phyloP scores from a whole-genome alignment of 2,888 invertebrate species.

The Cosmia trapezina region DNA sequence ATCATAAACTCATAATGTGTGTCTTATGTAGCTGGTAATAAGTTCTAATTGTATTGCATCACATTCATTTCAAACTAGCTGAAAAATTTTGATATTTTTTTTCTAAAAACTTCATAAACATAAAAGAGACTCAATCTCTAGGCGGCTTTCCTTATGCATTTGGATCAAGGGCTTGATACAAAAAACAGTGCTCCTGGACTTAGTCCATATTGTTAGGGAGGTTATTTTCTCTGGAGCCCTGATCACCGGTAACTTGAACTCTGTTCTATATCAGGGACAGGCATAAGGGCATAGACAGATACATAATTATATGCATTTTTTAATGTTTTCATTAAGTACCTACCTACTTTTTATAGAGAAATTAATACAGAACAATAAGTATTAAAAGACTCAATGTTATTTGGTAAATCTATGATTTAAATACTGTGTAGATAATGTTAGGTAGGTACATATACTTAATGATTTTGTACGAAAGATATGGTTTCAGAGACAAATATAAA shows the following conservation, averaged over 20 bases:
- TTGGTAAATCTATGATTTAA: background rate
- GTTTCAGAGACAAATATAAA: background rate
- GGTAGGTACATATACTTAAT: background rate
- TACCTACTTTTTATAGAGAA: background rate
- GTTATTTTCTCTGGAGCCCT: background rate
- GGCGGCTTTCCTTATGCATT: background rate
- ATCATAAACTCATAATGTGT: slow-evolving; percentile 23
- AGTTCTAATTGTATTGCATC: slow-evolving; percentile 34
- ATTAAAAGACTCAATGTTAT: background rate
- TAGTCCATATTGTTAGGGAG: background rate
- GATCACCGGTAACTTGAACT: too few species aligned
- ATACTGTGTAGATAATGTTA: background rate
- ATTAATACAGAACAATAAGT: background rate
- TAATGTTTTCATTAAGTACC: background rate
- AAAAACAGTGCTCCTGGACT: background rate
- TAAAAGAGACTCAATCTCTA: too few species aligned
- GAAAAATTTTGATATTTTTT: too few species aligned
- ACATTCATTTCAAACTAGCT: background rate
- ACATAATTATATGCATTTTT: too few species aligned
- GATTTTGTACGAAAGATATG: background rate
- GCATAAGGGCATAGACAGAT: too few species aligned
- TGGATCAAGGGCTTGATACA: background rate
- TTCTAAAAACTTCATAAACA: background rate
- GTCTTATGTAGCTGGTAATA: slow-evolving; percentile 15
- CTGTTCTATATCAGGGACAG: too few species aligned